Evolutionary conservation across 2,797 vertebrate species (phyloP), one percentile per base, ranked within the genome.

Genomic region (Gallinago solitaria): DNA sequence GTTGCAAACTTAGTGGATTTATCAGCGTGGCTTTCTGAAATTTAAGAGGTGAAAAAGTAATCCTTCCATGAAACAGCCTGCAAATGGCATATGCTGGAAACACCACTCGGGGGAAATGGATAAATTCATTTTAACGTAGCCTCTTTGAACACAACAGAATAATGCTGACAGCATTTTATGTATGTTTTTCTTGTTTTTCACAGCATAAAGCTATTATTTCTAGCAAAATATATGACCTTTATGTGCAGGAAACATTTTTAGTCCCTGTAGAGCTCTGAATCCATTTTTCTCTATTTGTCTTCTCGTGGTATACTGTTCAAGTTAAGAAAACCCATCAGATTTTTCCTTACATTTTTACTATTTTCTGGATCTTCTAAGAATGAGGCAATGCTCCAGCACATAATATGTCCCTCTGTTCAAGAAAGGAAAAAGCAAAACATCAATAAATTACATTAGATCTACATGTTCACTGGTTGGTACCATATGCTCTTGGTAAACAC

Each of bases 361-460:
- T 96, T 96, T 59, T 87, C 74, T 85, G 97, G 94, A 51, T 97
- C 83, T 88, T 98, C 94, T 69, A 98, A 87, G 89, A 98, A 98
- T 57, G 96, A 97, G 48, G 85, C 53, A n/a, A 98, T 86, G 68
- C 63, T 97, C 97, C 96, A 98, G 73, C 75, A 5, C 83, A 97
- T 96, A 70, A 97, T 43, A 12, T 97, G 68, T 82, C 98, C 98
- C 45, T 97, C 98, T 98, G 96, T 89, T 92, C 69, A 87, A 93
- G 60, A 88, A 90, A 80, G 53, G 12, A 93, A 53, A 92, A 89
- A 77, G 11, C 13, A 90, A 70, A 78, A 56, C 11, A 57, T 64
- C n/a, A 74, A 6, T 47, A 35, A 15, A 24, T 92, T 63, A 79
- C 16, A 53, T 39, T 82, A 87, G 37, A 68, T 28, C 47, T 88